phyloP scores from a whole-genome alignment of 2,113 vertebrate species.

The Brevimyrus niger region DNA sequence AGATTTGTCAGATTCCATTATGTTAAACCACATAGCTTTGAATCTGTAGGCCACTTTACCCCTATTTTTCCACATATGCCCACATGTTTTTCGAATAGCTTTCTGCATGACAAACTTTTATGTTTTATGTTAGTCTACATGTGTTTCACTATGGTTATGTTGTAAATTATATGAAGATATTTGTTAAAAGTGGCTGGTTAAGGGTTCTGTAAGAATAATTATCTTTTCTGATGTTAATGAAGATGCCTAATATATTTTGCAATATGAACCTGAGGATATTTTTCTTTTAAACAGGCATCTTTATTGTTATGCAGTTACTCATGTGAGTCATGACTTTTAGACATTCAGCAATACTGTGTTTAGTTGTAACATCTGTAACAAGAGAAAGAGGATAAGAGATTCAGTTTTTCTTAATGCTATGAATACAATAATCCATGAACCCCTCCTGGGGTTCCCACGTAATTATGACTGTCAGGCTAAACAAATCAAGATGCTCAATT shows the following conservation, averaged over 20 bases:
- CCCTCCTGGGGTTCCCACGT: constrained; percentile 18
- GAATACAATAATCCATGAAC: neutral
- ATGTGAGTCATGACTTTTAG: neutral
- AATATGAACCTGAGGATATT: neutral
- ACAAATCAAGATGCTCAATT: constrained; percentile 50
- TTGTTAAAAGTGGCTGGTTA: constrained; percentile 73
- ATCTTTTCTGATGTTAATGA: constrained; percentile 6
- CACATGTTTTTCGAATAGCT: constrained; percentile 48
- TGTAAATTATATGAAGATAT: constrained; percentile 67
- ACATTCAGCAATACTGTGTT: neutral
- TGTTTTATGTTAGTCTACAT: constrained; percentile 58
- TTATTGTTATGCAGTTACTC: neutral
- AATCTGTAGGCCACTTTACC: neutral
- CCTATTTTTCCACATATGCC: constrained; percentile 43
- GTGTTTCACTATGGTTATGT: constrained; percentile 83
- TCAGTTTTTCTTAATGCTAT: neutral
- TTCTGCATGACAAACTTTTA: constrained; percentile 64
- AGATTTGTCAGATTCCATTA: neutral
- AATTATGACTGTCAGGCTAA: constrained; percentile 52
- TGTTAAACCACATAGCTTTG: neutral
- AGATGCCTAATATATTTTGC: neutral
- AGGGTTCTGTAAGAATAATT: constrained; percentile 49
- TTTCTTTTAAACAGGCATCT: neutral
- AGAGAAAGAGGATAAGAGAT: neutral
- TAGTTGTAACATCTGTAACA: neutral